Evolutionary conservation across 2,113 vertebrate species (phyloP), one percentile per base, ranked within the genome.

Genomic region (human): DNA sequence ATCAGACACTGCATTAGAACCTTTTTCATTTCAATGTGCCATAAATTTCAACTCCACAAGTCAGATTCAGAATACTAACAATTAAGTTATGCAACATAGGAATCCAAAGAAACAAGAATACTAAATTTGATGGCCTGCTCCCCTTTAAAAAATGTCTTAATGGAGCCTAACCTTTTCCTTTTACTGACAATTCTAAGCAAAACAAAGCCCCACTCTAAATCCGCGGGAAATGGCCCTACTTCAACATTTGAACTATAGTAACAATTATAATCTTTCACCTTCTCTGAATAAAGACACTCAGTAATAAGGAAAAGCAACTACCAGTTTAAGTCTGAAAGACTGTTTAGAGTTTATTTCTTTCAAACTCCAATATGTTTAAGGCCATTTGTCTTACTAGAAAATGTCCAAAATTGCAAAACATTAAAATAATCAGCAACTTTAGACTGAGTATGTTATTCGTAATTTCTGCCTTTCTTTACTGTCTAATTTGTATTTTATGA

Each of bases 21-120:
- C 35, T 55, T 89, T 86, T 64, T 78, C 68, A 94, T 13, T 12
- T 89, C 43, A 38, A 57, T 23, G 59, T 30, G 38, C 38, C 43
- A n/a, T 25, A 86, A 83, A 84, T 16, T n/a, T 66, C 57, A 89
- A 75, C 59, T n/a, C n/a, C 48, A 48, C 64, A 91, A 35, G 50
- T 89, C 73, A 64, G 93, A 94, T 81, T 83, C 43, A 85, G 55
- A 81, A 85, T 50, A 38, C 20, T 35, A 85, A 96, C 88, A 89
- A 94, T 20, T 27, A 85, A 61, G 48, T 68, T 25, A 43, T 17
- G 4, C 59, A 70, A 70, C 8, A 32, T 61, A 70, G 13, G 61
- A 23, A 52, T 9, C 14, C 57, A 18, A 70, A 76, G 78, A 30
- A 52, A 93, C 52, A 59, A 45, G 38, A 90, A 32, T 66, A 70